Evolutionary conservation across 2,888 invertebrate genomes (phyloP).

Genomic region (Cylloceria caligata): DNA sequence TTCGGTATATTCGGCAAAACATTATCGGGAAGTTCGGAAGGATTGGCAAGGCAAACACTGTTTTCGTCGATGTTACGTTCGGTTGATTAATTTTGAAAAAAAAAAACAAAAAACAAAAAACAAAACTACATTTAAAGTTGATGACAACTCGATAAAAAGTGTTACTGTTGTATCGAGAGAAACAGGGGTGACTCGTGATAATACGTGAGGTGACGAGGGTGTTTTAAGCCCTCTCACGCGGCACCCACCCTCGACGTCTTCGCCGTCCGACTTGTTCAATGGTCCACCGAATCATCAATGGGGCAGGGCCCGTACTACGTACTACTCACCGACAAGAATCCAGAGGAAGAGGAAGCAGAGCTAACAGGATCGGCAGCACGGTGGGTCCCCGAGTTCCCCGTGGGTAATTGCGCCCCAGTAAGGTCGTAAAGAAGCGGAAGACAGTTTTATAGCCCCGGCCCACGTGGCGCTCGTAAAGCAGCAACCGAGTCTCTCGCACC

Average conservation of each 20-base stretch:
- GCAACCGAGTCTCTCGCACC: slow-evolving; percentile 68
- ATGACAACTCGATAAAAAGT: slow-evolving; percentile 44
- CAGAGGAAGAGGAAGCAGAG: slow-evolving; percentile 59
- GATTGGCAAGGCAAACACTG: neutral
- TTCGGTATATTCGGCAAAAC: neutral
- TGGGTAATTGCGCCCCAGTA: slow-evolving; percentile 80
- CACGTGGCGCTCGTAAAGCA: slow-evolving; percentile 85
- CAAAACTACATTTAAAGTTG: slow-evolving; percentile 46
- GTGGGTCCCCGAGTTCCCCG: slow-evolving; percentile 77
- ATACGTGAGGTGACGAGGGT: slow-evolving; percentile 31
- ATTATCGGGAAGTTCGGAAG: neutral
- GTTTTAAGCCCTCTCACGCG: neutral
- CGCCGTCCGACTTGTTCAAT: slow-evolving; percentile 51
- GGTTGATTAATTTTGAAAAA: slow-evolving; percentile 12
- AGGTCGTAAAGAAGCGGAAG: slow-evolving; percentile 85
- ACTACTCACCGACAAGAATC: slow-evolving; percentile 59
- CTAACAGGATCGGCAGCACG: slow-evolving; percentile 68
- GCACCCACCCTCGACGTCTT: slow-evolving; percentile 1
- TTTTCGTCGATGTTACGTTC: slow-evolving; percentile 31
- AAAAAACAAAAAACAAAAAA: neutral
- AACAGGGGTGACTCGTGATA: slow-evolving; percentile 17
- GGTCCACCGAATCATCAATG: slow-evolving; percentile 72
- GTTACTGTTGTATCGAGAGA: slow-evolving; percentile 32
- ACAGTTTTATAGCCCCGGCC: slow-evolving; percentile 86
- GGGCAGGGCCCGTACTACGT: slow-evolving; percentile 71